Evolutionary conservation across 2,888 invertebrate genomes (phyloP).

Genomic region (Steinernema hermaphroditum): DNA sequence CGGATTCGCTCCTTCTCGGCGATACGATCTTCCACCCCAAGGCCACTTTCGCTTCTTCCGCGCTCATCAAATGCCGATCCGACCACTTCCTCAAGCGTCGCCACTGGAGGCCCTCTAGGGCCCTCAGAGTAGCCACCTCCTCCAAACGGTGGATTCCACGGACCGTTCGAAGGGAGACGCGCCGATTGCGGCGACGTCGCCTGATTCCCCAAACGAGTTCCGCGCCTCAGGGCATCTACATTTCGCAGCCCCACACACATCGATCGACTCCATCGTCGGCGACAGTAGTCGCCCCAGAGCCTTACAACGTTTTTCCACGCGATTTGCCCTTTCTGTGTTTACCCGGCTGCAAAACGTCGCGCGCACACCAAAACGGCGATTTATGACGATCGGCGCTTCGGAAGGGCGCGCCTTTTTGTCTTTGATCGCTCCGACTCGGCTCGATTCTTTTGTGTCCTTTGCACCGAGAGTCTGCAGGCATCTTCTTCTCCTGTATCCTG

Average conservation of each 20-base stretch:
- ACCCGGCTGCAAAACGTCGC: constrained; percentile 8
- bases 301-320: constrained; percentile 13
- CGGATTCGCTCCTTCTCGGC: constrained; percentile 7
- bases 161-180: too few species aligned
- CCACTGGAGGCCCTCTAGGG: too few species aligned
- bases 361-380: not conserved
- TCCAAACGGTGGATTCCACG: too few species aligned
- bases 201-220: constrained; percentile 8
- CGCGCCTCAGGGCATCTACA: constrained; percentile 19
- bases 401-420: constrained; percentile 3
- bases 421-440: not conserved
- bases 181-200: constrained; percentile 12
- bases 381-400: constrained; percentile 4
- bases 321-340: constrained; percentile 1
- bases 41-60: not conserved
- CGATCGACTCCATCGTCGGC: constrained; percentile 9
- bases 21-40: constrained; percentile 24
- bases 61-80: not conserved
- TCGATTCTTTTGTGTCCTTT: not conserved
- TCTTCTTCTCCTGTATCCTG: too few species aligned
- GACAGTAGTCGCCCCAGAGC: not conserved
- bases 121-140: too few species aligned
- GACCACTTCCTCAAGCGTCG: too few species aligned
- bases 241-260: constrained; percentile 5
- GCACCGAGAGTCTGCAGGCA: not conserved